These are phyloP conservation scores for Ctenosaura bakeri DNA, from an alignment of 2,797 vertebrate species.

Conservation along the genomic window DNA sequence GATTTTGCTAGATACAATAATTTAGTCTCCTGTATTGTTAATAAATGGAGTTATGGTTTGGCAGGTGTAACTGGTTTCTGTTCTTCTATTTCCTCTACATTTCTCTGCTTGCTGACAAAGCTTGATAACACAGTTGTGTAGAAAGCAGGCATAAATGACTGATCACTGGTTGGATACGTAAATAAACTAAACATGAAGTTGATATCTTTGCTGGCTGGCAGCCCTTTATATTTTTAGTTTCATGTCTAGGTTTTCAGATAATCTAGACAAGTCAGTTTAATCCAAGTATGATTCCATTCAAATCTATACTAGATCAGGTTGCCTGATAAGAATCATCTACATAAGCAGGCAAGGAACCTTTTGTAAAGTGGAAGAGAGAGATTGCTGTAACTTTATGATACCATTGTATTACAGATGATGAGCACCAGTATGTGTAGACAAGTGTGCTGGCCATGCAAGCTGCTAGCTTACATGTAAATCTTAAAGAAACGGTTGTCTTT, in stretches of 20 bases:
- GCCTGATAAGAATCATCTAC: not conserved
- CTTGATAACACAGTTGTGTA: conserved; percentile 59
- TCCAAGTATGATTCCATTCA: not conserved
- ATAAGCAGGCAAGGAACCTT: not conserved
- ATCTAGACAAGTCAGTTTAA: conserved; percentile 7
- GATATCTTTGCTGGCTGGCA: conserved; percentile 9
- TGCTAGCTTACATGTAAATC: not conserved
- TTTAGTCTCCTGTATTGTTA: conserved; percentile 59
- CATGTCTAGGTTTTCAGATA: not conserved
- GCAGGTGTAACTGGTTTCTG: conserved; percentile 54
- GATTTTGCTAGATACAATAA: conserved; percentile 49
- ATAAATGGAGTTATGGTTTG: conserved; percentile 60
- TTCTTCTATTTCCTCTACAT: conserved; percentile 59
- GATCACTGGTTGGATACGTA: conserved; percentile 30
- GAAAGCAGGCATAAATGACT: conserved; percentile 63
- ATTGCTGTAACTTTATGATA: not conserved
- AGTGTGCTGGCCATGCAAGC: not conserved
- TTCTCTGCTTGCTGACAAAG: conserved; percentile 64
- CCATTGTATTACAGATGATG: not conserved
- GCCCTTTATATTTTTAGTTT: not conserved
- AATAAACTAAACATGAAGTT: conserved; percentile 31
- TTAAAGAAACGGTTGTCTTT: not conserved
- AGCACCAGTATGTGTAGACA: not conserved
- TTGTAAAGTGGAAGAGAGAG: not conserved
- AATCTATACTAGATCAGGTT: not conserved